These are phyloP conservation scores for Micronisus gabar DNA, from an alignment of 2,113 vertebrate species.

Conservation along the genomic window DNA sequence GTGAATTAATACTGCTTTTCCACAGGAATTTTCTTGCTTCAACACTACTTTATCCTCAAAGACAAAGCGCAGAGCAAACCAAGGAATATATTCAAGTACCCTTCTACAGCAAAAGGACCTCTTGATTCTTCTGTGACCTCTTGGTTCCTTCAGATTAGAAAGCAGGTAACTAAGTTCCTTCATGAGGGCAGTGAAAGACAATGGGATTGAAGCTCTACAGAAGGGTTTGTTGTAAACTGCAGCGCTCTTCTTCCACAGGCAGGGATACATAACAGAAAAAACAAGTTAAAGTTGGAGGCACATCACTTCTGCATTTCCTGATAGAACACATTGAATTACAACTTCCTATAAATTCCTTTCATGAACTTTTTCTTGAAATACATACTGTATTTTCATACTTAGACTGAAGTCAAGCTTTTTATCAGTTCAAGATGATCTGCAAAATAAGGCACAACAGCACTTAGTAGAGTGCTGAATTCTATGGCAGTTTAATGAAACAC, in stretches of 20 bases:
- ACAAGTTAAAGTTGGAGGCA: background rate
- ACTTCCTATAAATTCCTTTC: background rate
- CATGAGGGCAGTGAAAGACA: background rate
- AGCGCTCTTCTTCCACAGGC: background rate
- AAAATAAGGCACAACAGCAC: background rate
- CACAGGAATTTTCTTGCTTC: background rate
- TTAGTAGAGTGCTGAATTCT: background rate
- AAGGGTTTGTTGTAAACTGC: background rate
- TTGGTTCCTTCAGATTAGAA: background rate
- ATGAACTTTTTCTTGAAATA: background rate
- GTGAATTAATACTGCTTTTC: background rate
- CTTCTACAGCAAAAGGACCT: background rate
- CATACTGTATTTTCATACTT: background rate
- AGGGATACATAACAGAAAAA: background rate
- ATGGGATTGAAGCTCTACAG: background rate
- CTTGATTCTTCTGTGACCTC: background rate
- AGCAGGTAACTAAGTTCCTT: background rate
- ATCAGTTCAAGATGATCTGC: background rate
- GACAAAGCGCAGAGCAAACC: background rate
- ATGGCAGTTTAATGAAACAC: background rate
- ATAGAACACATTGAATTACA: background rate
- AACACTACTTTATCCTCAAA: background rate
- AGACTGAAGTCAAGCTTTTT: background rate
- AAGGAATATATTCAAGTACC: background rate
- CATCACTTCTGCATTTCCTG: background rate